Evolutionary conservation across 2,113 vertebrate genomes (phyloP).

Genomic region (Oreochromis niloticus): DNA sequence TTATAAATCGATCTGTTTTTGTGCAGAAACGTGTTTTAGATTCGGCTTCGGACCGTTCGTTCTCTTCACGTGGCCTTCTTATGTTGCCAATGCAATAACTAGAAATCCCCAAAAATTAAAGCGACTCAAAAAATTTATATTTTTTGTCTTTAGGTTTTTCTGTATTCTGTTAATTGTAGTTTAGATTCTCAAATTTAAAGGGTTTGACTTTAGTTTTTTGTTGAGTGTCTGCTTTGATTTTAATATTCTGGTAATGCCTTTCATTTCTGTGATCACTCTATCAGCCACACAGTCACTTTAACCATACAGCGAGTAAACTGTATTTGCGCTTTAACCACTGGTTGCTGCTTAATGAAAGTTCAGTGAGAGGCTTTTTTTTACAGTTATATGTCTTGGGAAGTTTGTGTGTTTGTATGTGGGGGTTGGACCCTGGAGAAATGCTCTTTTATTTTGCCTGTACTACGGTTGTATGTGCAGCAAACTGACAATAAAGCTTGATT

Average conservation of each 20-base stretch:
- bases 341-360: neutral
- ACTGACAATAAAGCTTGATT: neutral
- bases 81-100: fast-evolving
- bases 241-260: neutral
- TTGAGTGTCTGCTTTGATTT: neutral
- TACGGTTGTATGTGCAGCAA: neutral
- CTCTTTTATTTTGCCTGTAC: neutral
- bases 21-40: neutral
- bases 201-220: neutral
- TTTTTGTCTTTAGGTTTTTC: neutral
- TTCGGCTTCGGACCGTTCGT: neutral
- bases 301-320: neutral
- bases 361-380: neutral
- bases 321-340: neutral
- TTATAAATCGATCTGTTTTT: neutral
- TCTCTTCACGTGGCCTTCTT: neutral
- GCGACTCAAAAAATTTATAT: neutral
- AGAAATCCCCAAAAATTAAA: neutral
- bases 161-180: neutral
- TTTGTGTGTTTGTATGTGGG: neutral
- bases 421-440: neutral
- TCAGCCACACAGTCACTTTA: neutral
- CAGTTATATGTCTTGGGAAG: neutral
- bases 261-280: neutral
- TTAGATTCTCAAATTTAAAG: neutral